Base-by-base conservation (phyloP, 2,797 vertebrate genomes). In the Cetoscarus ocellatus region DNA sequence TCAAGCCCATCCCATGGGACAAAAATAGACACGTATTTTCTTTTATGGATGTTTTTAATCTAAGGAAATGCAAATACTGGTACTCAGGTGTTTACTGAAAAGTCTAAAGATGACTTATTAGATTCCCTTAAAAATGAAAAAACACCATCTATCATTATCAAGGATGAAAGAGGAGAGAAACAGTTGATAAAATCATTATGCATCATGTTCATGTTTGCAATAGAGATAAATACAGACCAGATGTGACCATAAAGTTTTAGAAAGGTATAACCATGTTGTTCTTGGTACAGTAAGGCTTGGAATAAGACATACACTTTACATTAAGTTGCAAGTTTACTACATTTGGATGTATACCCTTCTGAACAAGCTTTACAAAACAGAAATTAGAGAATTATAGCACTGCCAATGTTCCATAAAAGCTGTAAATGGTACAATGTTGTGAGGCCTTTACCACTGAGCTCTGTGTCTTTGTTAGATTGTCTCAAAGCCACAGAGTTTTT, bases 41-140 rank as follows among this genome's bases (percentile, higher is more conserved):
- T 43, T 27, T 79, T 85, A 81, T 83, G 72, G 79, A 85, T 85
- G 61, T 76, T 77, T 79, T 81, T 83, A 80, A 84, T 89, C 54
- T 77, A 70, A 86, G 80, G 36, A 77, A 83, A 84, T 85, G 75
- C 64, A 79, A 88, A 86, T 78, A 54, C 40, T 38, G n/a, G 54
- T 56, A 53, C 36, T 75, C 38, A 36, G 52, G 27, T 70, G 55
- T 63, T 70, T 67, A 58, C 44, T 53, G 17, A 78, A 34, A 17
- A 43, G 56, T 19, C 15, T 68, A 70, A 50, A 5, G 34, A 58
- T 27, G 44, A 67, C 18, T 8, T 66, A 45, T 43, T 50, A 48
- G 14, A 53, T 35, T 10, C 7, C 12, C 19, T 38, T n/a, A 11
- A 65, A 47, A 35, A 18, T 27, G 12, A 57, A 39, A 14, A 35